Conservation (phyloP, 2,888 invertebrate species). For the Thymelicus sylvestris region DNA sequence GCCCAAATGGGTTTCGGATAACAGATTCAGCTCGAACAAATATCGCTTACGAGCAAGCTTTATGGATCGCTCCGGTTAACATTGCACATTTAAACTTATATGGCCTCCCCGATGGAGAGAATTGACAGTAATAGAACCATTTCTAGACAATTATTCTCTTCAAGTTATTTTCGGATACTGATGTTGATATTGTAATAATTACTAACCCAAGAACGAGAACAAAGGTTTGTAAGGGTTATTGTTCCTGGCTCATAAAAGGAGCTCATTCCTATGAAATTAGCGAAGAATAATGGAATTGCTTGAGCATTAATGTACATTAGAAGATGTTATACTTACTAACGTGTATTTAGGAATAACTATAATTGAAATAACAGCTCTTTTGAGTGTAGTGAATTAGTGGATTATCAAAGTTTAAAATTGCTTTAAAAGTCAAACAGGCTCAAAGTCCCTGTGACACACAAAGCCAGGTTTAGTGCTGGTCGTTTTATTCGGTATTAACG, state of each 20-base stretch:
- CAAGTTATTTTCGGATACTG: constrained; percentile 5
- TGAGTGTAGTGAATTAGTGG: constrained; percentile 24
- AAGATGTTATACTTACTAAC: constrained; percentile 28
- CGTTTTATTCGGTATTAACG: constrained; percentile 30
- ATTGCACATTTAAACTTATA: constrained; percentile 20
- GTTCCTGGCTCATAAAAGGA: constrained; percentile 27
- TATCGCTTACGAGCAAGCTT: constrained; percentile 29
- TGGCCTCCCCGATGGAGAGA: background rate
- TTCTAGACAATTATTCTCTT: constrained; percentile 1
- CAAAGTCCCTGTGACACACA: constrained; percentile 27
- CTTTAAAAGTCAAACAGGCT: constrained; percentile 31
- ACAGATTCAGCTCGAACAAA: constrained; percentile 36
- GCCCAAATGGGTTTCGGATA: constrained; percentile 42
- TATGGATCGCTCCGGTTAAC: constrained; percentile 17
- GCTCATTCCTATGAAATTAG: constrained; percentile 30
- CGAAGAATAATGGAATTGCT: constrained; percentile 34
- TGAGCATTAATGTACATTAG: constrained; percentile 24
- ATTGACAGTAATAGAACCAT: constrained; percentile 3
- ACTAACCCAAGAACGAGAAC: constrained; percentile 25
- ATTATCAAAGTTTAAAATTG: constrained; percentile 32
- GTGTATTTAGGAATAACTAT: constrained; percentile 27
- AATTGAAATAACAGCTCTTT: constrained; percentile 12
- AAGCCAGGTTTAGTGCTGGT: constrained; percentile 30
- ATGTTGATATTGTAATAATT: constrained; percentile 30
- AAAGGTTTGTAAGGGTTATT: constrained; percentile 35